A percentile compares a stretch with the other conserved stretches of the same genome.
These are phyloP conservation scores for Chrysaora quinquecirrha DNA, from an alignment of 30 jellyfish, hydroid and myxozoan species.

Conservation along the genomic window DNA sequence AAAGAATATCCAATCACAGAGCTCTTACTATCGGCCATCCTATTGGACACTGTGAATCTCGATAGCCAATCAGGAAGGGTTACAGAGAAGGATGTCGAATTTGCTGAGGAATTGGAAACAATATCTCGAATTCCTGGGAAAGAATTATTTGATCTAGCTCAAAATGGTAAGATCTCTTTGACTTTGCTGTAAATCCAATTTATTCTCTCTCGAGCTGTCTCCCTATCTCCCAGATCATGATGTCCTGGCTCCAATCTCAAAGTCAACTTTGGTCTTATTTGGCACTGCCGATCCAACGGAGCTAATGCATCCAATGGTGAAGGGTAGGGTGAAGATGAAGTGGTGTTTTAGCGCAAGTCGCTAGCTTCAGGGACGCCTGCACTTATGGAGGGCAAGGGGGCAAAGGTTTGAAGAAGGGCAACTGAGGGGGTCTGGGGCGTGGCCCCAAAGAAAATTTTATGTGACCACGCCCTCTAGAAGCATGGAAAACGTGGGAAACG, in stretches of 20 bases:
- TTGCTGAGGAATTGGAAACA: constrained; percentile 60
- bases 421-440: too few relatives aligned
- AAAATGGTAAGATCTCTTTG: constrained; percentile 43
- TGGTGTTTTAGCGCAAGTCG: too few relatives aligned
- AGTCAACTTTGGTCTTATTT: neutral
- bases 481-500: too few relatives aligned
- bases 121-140: constrained; percentile 20
- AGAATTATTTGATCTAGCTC: constrained; percentile 52
- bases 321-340: neutral
- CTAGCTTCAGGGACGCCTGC: too few relatives aligned
- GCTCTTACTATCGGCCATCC: constrained; percentile 77
- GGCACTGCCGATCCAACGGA: neutral
- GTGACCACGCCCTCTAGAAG: too few relatives aligned
- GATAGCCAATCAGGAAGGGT: constrained; percentile 70
- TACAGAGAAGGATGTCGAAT: constrained; percentile 74
- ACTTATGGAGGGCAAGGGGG: too few relatives aligned
- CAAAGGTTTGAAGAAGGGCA: too few relatives aligned
- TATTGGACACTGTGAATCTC: constrained; percentile 79
- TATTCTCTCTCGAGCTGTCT: too few relatives aligned
- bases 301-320: neutral
- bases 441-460: too few relatives aligned
- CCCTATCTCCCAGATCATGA: too few relatives aligned
- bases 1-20: constrained; percentile 59
- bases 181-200: too few relatives aligned
- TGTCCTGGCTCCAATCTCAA: too few relatives aligned